Conservation (phyloP, 2,113 vertebrate species). For the Hemibagrus wyckioides region DNA sequence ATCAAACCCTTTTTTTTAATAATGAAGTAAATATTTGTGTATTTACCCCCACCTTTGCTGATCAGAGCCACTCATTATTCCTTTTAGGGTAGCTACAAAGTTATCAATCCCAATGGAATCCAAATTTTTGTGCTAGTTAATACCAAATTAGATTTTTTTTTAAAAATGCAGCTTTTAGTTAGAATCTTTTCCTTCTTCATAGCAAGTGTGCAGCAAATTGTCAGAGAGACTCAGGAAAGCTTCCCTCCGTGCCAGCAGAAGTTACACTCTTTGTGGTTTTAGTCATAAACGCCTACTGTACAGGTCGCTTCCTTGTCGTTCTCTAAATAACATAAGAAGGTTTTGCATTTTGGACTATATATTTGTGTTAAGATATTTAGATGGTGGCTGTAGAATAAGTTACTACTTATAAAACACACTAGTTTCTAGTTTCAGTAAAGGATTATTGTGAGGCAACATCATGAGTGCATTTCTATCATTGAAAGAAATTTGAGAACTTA, state of each 20-base stretch:
- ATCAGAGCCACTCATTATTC: not conserved
- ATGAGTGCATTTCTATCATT: not conserved
- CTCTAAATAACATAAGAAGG: not conserved
- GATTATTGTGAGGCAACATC: too few relatives aligned
- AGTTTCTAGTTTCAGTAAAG: too few relatives aligned
- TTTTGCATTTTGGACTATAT: not conserved
- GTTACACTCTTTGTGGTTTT: not conserved
- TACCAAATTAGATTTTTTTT: not conserved
- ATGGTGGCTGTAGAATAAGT: not conserved
- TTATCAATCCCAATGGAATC: not conserved
- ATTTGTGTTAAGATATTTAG: not conserved
- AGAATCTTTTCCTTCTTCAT: not conserved
- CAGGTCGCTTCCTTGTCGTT: not conserved
- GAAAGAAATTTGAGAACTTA: too few relatives aligned
- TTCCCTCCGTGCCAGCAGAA: not conserved
- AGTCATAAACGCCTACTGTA: not conserved
- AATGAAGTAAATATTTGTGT: not conserved
- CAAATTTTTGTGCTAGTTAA: not conserved
- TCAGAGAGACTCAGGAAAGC: not conserved
- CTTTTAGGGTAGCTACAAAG: not conserved
- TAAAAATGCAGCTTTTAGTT: not conserved
- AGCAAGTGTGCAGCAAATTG: not conserved
- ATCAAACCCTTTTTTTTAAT: not conserved
- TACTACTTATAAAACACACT: not conserved
- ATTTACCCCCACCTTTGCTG: not conserved